Conservation (phyloP, 2,888 invertebrate genomes). For the Eugnorisma glareosa region DNA sequence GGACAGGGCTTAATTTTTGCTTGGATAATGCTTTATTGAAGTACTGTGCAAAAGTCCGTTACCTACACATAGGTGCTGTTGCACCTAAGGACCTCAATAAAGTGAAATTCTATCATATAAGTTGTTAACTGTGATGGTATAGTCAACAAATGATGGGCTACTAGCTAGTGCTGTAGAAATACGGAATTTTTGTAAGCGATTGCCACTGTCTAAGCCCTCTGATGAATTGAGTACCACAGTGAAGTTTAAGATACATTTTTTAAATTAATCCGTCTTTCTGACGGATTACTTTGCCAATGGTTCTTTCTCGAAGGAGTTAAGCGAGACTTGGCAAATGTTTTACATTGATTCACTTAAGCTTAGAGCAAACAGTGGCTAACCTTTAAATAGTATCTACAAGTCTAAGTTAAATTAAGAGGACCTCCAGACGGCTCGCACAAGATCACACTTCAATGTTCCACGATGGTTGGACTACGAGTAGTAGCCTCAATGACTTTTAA, state of each 20-base stretch:
- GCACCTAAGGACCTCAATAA: not conserved
- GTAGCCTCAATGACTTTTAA: slow-evolving; percentile 19
- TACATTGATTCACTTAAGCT: not conserved
- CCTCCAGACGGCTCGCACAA: slow-evolving; percentile 24
- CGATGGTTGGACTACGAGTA: not conserved
- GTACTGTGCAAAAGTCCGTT: not conserved
- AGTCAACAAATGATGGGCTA: not conserved
- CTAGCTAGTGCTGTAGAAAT: not conserved
- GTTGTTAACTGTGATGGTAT: not conserved
- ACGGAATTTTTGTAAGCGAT: not conserved
- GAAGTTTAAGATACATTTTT: not conserved
- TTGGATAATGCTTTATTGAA: not conserved
- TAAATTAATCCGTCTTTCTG: not conserved
- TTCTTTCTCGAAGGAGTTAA: not conserved
- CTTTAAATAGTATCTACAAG: not conserved
- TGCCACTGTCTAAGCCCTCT: not conserved
- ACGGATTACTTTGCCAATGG: no score
- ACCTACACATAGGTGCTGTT: not conserved
- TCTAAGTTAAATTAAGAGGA: slow-evolving; percentile 2
- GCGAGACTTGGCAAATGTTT: not conserved
- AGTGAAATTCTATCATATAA: not conserved
- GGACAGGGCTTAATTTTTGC: not conserved
- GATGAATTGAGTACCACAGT: not conserved
- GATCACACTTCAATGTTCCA: slow-evolving; percentile 17
- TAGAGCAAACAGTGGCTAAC: slow-evolving; percentile 8